A percentile compares a stretch with the other conserved stretches of the same genome.
These are phyloP conservation scores for Pogonocichla stellata DNA, from an alignment of 2,113 vertebrate species.

Conservation along the genomic window DNA sequence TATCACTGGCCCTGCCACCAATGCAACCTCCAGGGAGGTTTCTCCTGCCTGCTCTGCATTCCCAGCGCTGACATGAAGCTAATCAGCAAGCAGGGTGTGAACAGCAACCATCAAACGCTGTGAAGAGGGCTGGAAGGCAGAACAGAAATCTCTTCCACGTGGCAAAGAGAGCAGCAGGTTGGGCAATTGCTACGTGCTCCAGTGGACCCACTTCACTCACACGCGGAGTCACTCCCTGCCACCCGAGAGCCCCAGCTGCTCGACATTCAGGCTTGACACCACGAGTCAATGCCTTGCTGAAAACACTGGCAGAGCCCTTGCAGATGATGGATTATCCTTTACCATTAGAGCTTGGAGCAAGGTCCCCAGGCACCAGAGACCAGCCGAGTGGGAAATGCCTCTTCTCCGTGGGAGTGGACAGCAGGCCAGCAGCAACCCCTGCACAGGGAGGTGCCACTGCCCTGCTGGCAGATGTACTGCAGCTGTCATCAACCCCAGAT, in stretches of 20 bases:
- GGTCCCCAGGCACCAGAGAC: neutral
- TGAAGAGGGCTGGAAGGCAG: neutral
- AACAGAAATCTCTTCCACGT: neutral
- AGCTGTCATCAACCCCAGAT: neutral
- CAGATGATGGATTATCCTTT: neutral
- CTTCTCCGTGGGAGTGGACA: neutral
- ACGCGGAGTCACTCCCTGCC: neutral
- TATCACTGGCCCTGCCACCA: neutral
- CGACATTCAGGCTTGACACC: neutral
- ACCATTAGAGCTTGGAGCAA: neutral
- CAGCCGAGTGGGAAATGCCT: neutral
- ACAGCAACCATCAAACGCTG: neutral
- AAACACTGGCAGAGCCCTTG: neutral
- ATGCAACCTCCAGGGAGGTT: neutral
- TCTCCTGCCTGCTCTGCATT: neutral
- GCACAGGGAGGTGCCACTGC: no score
- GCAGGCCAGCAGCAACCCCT: neutral
- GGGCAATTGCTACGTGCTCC: rapidly evolving
- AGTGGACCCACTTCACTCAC: neutral
- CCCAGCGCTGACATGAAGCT: neutral
- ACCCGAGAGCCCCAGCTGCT: rapidly evolving
- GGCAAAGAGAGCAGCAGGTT: rapidly evolving
- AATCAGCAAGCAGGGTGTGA: neutral
- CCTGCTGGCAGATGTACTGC: rapidly evolving
- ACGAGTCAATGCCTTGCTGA: neutral